phyloP scores from a whole-genome alignment of 2,113 vertebrate species.

The Tonatia bakeri region DNA sequence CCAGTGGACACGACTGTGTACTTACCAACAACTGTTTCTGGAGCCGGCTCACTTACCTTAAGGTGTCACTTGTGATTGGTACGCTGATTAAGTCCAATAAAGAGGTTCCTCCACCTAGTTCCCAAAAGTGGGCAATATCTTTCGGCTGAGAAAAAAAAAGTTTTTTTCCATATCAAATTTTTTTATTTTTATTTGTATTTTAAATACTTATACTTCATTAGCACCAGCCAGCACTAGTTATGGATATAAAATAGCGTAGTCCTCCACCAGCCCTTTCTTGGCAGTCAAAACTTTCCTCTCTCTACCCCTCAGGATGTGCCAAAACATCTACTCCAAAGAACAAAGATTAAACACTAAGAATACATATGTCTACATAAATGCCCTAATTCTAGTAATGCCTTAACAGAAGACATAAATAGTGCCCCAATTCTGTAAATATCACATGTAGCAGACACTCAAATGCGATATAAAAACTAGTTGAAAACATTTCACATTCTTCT shows the following conservation, averaged over 20 bases:
- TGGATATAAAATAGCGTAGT: not conserved
- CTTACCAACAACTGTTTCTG: not conserved
- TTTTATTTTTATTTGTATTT: not conserved
- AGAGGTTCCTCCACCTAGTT: conserved; percentile 94
- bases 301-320: not conserved
- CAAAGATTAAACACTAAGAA: not conserved
- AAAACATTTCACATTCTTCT: not conserved
- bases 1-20: not conserved
- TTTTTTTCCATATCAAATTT: conserved; percentile 17
- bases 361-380: not conserved
- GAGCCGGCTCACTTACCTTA: conserved; percentile 81
- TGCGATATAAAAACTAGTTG: not conserved
- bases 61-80: conserved; percentile 85
- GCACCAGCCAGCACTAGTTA: not conserved
- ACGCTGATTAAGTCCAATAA: conserved; percentile 91
- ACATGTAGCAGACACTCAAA: not conserved
- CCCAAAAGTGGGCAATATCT: conserved; percentile 96
- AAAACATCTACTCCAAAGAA: not conserved
- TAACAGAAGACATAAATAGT: not conserved
- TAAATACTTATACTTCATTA: conserved; percentile 4
- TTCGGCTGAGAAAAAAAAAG: conserved; percentile 87
- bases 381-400: not conserved
- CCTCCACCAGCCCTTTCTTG: not conserved
- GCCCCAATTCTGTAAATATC: not conserved
- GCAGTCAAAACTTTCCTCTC: not conserved